phyloP scores from a whole-genome alignment of 2,797 vertebrate species.

The Gymnocypris eckloni region DNA sequence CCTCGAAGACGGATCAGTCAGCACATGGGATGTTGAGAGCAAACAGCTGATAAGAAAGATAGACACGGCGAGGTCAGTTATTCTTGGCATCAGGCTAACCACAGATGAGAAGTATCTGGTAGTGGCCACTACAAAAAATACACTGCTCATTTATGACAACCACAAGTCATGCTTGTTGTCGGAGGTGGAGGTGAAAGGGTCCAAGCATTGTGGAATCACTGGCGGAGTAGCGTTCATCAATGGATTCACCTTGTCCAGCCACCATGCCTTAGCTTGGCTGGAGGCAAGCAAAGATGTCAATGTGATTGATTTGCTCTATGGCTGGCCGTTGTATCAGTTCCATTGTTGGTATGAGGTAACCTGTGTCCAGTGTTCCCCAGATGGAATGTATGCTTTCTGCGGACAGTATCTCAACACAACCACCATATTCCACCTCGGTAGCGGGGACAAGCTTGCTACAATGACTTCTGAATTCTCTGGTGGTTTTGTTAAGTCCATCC shows the following conservation, averaged over 20 bases:
- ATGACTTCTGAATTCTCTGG: constrained; percentile 97
- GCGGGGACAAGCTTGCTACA: constrained; percentile 93
- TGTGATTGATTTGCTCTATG: constrained; percentile 94
- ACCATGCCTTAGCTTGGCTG: constrained; percentile 95
- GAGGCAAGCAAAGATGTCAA: constrained; percentile 98
- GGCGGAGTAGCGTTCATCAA: constrained; percentile 92
- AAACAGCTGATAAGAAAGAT: constrained; percentile 93
- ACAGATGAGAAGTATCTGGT: constrained; percentile 96
- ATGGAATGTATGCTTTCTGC: constrained; percentile 95
- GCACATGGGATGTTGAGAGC: constrained; percentile 97
- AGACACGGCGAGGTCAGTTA: constrained; percentile 92
- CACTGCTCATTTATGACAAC: constrained; percentile 96
- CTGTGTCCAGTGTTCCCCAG: constrained; percentile 95
- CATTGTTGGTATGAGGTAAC: constrained; percentile 99
- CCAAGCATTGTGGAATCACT: constrained; percentile 89
- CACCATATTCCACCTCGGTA: constrained; percentile 94
- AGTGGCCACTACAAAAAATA: constrained; percentile 97
- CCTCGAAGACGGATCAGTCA: constrained; percentile 96
- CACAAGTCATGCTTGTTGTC: constrained; percentile 97
- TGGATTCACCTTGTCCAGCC: constrained; percentile 93
- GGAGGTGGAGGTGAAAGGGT: constrained; percentile 97
- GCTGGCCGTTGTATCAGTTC: constrained; percentile 98
- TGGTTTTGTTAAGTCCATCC: constrained; percentile 96
- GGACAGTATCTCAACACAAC: constrained; percentile 97
- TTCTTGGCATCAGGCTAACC: constrained; percentile 93